Conservation (phyloP, 2,113 vertebrate species). For the Regulus satrapa region DNA sequence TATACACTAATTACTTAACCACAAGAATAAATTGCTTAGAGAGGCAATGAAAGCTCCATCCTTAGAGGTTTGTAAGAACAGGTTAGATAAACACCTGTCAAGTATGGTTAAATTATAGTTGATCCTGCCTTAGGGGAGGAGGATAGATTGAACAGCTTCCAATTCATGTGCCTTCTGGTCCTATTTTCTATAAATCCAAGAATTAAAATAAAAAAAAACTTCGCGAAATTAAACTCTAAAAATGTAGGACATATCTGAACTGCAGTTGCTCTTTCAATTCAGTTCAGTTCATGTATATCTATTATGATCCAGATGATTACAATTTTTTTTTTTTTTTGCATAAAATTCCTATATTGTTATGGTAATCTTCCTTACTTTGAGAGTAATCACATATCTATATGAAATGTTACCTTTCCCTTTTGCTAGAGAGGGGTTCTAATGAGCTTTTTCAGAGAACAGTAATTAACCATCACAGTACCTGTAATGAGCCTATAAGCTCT, state of each 20-base stretch:
- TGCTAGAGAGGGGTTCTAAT: neutral
- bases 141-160: neutral
- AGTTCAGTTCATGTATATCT: neutral
- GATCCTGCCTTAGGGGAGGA: constrained; percentile 27
- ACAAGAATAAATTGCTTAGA: constrained; percentile 38
- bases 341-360: neutral
- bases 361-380: neutral
- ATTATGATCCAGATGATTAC: neutral
- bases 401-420: neutral
- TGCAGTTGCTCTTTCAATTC: neutral
- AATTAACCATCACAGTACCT: neutral
- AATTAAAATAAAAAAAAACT: neutral
- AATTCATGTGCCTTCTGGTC: neutral
- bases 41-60: neutral
- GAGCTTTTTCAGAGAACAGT: neutral
- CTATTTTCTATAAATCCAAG: neutral
- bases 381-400: neutral
- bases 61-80: constrained; percentile 5
- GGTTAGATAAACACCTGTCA: constrained; percentile 62
- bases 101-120: constrained; percentile 4
- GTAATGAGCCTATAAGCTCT: neutral
- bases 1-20: constrained; percentile 17
- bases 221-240: neutral
- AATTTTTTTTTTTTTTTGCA: neutral
- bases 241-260: neutral